phyloP scores from a whole-genome alignment of 2,888 invertebrate genomes.

The Teinopalpus imperialis region DNA sequence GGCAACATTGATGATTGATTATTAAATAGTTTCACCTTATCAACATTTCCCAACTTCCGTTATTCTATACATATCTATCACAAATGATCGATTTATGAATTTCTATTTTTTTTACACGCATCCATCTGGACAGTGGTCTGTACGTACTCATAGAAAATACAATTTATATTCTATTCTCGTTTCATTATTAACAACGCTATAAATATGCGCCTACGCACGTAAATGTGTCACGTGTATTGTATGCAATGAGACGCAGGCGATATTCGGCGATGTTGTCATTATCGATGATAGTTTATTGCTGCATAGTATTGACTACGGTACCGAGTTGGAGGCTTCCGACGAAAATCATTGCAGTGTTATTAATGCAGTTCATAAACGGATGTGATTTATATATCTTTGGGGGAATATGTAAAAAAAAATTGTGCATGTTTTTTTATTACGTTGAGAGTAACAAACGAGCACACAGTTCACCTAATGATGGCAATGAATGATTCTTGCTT shows the following conservation, averaged over 20 bases:
- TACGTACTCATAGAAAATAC: slow-evolving; percentile 52
- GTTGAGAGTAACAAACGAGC: too few species aligned
- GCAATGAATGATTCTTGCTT: too few species aligned
- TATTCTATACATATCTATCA: too few species aligned
- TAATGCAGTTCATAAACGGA: too few species aligned
- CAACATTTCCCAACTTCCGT: too few species aligned
- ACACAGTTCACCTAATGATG: too few species aligned
- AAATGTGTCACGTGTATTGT: slow-evolving; percentile 34
- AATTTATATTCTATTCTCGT: slow-evolving; percentile 41
- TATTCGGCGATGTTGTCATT: slow-evolving; percentile 7
- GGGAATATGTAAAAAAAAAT: too few species aligned
- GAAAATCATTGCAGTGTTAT: background rate
- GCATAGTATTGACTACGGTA: background rate
- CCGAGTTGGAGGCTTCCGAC: background rate
- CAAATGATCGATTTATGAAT: too few species aligned
- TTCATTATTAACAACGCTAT: slow-evolving; percentile 32
- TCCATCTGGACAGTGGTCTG: slow-evolving; percentile 56
- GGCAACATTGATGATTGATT: too few species aligned
- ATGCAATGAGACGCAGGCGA: slow-evolving; percentile 30
- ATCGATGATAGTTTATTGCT: background rate
- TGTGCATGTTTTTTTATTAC: too few species aligned
- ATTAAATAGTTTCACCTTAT: too few species aligned
- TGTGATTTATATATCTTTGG: too few species aligned
- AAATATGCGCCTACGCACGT: slow-evolving; percentile 31
- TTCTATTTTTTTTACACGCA: slow-evolving; percentile 49